These are phyloP conservation scores for Otis tarda DNA, from an alignment of 2,113 vertebrate genomes.

Conservation along the genomic window DNA sequence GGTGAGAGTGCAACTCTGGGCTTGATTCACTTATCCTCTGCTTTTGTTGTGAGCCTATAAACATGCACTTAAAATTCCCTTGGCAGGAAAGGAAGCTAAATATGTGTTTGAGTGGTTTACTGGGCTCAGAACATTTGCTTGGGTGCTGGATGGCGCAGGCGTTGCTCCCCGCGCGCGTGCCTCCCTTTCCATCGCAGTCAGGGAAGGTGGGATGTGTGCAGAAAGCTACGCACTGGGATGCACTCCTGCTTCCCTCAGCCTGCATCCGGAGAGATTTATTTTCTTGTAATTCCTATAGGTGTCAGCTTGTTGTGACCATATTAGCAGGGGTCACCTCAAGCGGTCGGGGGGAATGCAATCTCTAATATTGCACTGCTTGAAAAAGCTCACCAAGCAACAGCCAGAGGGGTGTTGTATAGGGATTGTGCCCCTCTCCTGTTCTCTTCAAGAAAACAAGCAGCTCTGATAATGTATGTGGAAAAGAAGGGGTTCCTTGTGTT, in stretches of 20 bases:
- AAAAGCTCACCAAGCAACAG: neutral
- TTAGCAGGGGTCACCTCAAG: neutral
- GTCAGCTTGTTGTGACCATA: neutral
- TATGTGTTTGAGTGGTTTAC: neutral
- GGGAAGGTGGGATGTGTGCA: too few relatives aligned
- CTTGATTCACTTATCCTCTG: neutral
- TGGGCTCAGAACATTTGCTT: neutral
- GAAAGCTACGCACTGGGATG: neutral
- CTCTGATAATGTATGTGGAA: neutral
- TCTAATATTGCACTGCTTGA: neutral
- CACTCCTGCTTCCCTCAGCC: neutral
- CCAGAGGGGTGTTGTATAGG: neutral
- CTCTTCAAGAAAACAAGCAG: neutral
- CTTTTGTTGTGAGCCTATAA: neutral
- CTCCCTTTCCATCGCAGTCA: accelerated
- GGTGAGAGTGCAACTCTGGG: neutral
- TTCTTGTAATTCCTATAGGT: neutral
- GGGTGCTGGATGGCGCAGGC: neutral
- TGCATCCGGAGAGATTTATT: neutral
- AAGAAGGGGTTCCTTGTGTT: neutral
- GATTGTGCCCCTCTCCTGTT: neutral
- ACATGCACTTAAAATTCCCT: neutral
- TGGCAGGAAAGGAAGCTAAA: neutral
- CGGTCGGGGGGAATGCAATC: neutral
- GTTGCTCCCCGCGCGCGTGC: accelerated